Base-by-base conservation (phyloP, 2,113 vertebrate species). In the Toxotes chatareus region DNA sequence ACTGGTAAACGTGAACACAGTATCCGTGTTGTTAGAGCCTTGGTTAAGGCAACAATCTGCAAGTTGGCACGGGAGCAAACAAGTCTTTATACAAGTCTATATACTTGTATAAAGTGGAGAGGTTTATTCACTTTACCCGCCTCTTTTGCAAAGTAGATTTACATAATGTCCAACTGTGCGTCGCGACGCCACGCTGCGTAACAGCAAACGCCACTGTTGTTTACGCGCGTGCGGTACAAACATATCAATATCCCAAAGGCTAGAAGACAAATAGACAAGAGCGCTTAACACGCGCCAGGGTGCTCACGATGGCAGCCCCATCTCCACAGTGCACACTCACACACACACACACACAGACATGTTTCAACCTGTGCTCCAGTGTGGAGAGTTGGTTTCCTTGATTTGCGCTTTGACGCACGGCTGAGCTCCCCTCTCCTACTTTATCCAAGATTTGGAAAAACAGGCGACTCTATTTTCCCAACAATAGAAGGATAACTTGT, bases 321-420 rank as follows among this genome's bases (percentile, higher is more conserved):
- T 51, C 13, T 27, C 42, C 63, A 62, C n/a, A 14, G 27, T 27
- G 27, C 27, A 27, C 27, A 27, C 27, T 31, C 23, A 59, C 13
- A 44, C n/a, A 57, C 27, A 27, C 27, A 36, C 23, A 59, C 13
- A 44, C n/a, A 57, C 59, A 53, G 3, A 7, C 49, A 42, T 40
- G 27, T 27, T 1, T 27, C 27, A 27, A 27, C 59, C 40, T 47
- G 17, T 55, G 19, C 56, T 62, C 21, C 16, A 3, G 32, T 4
- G 36, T 9, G 68, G 47, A 32, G 31, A 56, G n/a, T 6, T 31
- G 55, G 14, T 44, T 7, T 27, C 21, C 47, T 11, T 16, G 46
- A 62, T n/a, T 34, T 13, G 68, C 62, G n/a, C 40, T 73, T 53
- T 82, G 49, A 64, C 76, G 71, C 79, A 79, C 34, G 31, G 36